phyloP scores from a whole-genome alignment of 2,113 vertebrate genomes.

The Micromys minutus region DNA sequence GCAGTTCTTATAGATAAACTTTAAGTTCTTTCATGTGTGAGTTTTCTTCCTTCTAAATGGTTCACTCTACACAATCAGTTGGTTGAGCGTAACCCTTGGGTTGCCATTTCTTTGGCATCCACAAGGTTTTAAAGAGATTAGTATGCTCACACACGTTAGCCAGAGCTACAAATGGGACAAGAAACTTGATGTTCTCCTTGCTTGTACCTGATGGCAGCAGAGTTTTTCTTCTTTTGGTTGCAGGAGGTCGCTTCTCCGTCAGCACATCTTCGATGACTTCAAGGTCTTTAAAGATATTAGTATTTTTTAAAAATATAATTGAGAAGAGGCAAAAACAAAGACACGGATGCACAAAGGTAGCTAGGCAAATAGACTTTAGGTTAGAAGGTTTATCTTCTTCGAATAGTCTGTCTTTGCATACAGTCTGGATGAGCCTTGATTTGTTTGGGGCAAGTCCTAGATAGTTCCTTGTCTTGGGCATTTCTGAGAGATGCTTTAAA shows the following conservation, averaged over 20 bases:
- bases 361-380: background rate
- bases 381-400: conserved; percentile 20
- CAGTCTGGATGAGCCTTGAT: background rate
- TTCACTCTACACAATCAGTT: conserved; percentile 45
- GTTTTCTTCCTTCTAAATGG: background rate
- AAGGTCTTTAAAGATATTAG: conserved; percentile 81
- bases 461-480: conserved; percentile 62
- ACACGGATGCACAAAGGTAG: conserved; percentile 5
- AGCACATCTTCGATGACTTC: conserved; percentile 72
- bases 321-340: conserved; percentile 52
- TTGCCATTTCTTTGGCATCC: conserved; percentile 75
- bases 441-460: conserved; percentile 1
- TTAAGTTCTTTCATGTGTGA: background rate
- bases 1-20: background rate
- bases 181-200: conserved; percentile 18
- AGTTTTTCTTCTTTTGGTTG: conserved; percentile 75
- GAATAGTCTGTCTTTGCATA: background rate
- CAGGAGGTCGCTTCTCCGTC: conserved; percentile 67
- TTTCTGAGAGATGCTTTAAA: conserved; percentile 71
- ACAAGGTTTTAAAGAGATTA: conserved; percentile 83
- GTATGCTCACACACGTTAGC: conserved; percentile 53
- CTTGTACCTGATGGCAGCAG: conserved; percentile 74
- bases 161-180: background rate
- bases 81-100: conserved; percentile 54
- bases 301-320: conserved; percentile 30